A percentile compares a stretch with the other conserved stretches of the same genome.
phyloP scores from a whole-genome alignment of 2,888 invertebrate genomes.

The Mythimna impura region DNA sequence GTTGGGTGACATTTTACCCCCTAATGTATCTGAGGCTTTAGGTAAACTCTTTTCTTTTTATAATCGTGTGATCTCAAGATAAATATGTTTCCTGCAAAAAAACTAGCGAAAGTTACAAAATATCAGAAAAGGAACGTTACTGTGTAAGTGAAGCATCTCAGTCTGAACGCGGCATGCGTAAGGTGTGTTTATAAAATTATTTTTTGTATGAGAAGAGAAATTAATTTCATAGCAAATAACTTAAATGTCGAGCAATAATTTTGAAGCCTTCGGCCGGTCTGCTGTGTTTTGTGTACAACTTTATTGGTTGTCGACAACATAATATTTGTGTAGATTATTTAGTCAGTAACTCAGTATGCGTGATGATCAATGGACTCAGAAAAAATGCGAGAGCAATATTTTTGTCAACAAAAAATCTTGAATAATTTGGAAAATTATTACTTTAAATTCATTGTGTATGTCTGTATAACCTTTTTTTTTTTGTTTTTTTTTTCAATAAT shows the following conservation, averaged over 20 bases:
- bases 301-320: slow-evolving; percentile 63
- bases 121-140: slow-evolving; percentile 32
- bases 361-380: slow-evolving; percentile 14
- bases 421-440: slow-evolving; percentile 3
- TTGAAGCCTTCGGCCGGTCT: slow-evolving; percentile 84
- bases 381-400: slow-evolving; percentile 19
- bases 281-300: slow-evolving; percentile 67
- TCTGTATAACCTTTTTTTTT: slow-evolving; percentile 12
- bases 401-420: slow-evolving; percentile 21
- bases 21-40: no score
- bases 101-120: slow-evolving; percentile 22
- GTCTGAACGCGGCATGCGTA: slow-evolving; percentile 47
- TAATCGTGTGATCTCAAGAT: slow-evolving; percentile 16
- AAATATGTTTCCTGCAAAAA: slow-evolving; percentile 25
- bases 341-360: slow-evolving; percentile 40
- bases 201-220: slow-evolving; percentile 65
- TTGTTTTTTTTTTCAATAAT: slow-evolving; percentile 39
- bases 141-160: slow-evolving; percentile 27
- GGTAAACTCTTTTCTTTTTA: not conserved
- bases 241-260: slow-evolving; percentile 83
- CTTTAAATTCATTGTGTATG: slow-evolving; percentile 1
- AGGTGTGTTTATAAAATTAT: slow-evolving; percentile 60
- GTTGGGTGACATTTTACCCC: no score
- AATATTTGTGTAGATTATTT: slow-evolving; percentile 49
- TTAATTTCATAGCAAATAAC: slow-evolving; percentile 70